Conservation (phyloP, 1,140 invertebrate genomes). For the Trichonephila clavata region DNA sequence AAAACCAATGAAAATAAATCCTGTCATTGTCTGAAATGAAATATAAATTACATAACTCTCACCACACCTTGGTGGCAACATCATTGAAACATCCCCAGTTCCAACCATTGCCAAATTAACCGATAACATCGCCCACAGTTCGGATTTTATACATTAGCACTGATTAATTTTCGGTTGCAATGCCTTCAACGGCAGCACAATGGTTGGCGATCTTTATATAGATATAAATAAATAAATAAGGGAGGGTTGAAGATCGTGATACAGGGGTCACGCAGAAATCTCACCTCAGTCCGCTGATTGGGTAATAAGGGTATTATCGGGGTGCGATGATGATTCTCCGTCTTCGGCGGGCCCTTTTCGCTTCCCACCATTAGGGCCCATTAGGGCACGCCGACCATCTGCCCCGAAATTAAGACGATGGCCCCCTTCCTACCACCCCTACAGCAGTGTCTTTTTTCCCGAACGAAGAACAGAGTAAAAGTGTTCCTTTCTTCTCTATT, state of each 20-base stretch:
- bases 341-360: slow-evolving; percentile 65
- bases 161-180: slow-evolving; percentile 17
- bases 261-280: slow-evolving; percentile 41
- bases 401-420: slow-evolving; percentile 38
- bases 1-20: too few species aligned
- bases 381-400: slow-evolving; percentile 72
- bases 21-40: background rate
- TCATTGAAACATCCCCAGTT: background rate
- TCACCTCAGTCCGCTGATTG: slow-evolving; percentile 37
- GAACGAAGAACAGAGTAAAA: background rate
- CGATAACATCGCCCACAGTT: background rate
- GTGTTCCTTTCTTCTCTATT: background rate
- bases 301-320: slow-evolving; percentile 64
- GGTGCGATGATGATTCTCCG: slow-evolving; percentile 62
- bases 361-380: slow-evolving; percentile 66
- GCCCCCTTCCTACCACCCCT: background rate
- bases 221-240: slow-evolving; percentile 7
- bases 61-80: background rate
- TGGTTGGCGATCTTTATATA: background rate
- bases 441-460: background rate
- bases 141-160: background rate
- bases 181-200: background rate
- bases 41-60: background rate
- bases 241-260: slow-evolving; percentile 24
- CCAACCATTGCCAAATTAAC: background rate